These are phyloP conservation scores for Cassiopea andromeda DNA, from an alignment of 30 jellyfish, hydroid and myxozoan genomes.

Conservation along the genomic window DNA sequence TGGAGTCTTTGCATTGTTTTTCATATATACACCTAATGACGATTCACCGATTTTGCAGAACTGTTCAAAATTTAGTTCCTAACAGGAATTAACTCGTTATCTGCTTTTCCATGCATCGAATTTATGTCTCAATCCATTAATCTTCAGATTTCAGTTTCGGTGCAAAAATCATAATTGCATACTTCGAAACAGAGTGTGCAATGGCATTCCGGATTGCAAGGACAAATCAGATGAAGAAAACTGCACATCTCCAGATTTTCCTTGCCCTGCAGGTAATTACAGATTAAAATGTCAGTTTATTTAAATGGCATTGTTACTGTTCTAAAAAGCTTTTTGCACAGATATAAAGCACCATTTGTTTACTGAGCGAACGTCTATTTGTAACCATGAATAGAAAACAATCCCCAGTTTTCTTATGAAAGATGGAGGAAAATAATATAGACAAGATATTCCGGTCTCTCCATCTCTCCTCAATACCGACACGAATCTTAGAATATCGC, in stretches of 20 bases:
- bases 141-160: constrained; percentile 84
- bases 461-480: too few relatives aligned
- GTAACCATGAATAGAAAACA: too few relatives aligned
- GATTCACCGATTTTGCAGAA: neutral
- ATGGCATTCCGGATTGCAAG: constrained; percentile 78
- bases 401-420: too few relatives aligned
- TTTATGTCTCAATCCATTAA: neutral
- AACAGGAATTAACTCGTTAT: neutral
- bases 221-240: constrained; percentile 90
- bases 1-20: neutral
- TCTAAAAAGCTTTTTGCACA: too few relatives aligned
- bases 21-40: neutral
- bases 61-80: neutral
- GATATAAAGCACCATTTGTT: too few relatives aligned
- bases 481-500: too few relatives aligned
- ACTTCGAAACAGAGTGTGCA: constrained; percentile 77
- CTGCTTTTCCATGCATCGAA: neutral
- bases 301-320: too few relatives aligned
- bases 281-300: too few relatives aligned
- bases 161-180: constrained; percentile 88
- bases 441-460: too few relatives aligned
- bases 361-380: too few relatives aligned
- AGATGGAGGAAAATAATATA: too few relatives aligned
- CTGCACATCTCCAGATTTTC: constrained; percentile 47
- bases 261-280: constrained; percentile 74